These are phyloP conservation scores for Neodiprion lecontei DNA, from an alignment of 1,140 invertebrate genomes.

Conservation along the genomic window DNA sequence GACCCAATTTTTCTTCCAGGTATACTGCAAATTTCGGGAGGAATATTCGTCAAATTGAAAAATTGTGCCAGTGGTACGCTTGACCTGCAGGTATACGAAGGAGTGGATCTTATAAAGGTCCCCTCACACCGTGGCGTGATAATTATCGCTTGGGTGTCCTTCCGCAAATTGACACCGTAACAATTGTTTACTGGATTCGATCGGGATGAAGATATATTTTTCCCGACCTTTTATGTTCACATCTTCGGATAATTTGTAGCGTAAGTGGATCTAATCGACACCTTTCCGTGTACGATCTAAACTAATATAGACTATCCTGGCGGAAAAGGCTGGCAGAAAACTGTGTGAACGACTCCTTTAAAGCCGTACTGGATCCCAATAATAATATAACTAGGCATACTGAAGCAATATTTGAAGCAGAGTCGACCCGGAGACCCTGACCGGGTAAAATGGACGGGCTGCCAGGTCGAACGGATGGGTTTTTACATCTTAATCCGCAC, in stretches of 20 bases:
- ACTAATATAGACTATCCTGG: too few relatives aligned
- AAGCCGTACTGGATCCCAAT: not conserved
- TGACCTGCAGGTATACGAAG: not conserved
- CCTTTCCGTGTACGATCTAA: too few relatives aligned
- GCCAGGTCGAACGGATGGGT: constrained; percentile 25
- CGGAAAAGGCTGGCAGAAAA: not conserved
- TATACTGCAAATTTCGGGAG: not conserved
- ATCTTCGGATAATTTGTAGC: too few relatives aligned
- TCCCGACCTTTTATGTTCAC: too few relatives aligned
- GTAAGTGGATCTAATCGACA: too few relatives aligned
- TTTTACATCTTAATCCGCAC: constrained; percentile 37
- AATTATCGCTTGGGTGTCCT: too few relatives aligned
- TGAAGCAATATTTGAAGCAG: constrained; percentile 20
- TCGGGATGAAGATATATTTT: too few relatives aligned
- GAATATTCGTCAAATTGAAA: not conserved
- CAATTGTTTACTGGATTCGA: too few relatives aligned
- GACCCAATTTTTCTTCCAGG: constrained; percentile 37
- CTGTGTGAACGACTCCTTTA: not conserved
- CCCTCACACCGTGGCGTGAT: not conserved
- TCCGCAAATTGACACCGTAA: too few relatives aligned
- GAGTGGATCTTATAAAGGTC: not conserved
- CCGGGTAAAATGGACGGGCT: constrained; percentile 2
- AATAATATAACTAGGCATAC: constrained; percentile 16
- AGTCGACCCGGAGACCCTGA: constrained; percentile 12
- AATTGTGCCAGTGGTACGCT: not conserved